These are phyloP conservation scores for Arge pagana DNA, from an alignment of 2,888 invertebrate genomes.

Conservation along the genomic window DNA sequence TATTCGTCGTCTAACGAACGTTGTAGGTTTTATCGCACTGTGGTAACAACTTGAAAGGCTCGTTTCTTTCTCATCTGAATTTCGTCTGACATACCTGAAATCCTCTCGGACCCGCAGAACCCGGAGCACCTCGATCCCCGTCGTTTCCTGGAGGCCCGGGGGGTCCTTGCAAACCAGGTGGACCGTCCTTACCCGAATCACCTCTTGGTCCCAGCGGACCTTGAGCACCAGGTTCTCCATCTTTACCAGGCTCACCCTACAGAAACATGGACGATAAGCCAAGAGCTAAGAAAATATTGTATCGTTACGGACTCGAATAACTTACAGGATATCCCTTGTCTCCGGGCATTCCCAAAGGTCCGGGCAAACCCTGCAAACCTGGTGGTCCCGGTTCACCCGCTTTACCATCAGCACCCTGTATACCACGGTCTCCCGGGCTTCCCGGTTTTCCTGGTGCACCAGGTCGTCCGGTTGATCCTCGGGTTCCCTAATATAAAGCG, in stretches of 20 bases:
- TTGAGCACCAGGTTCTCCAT: conserved; percentile 76
- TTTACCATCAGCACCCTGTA: conserved; percentile 83
- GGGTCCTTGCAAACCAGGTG: conserved; percentile 71
- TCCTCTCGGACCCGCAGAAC: conserved; percentile 77
- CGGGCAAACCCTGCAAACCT: conserved; percentile 80
- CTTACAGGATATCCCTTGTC: conserved; percentile 74
- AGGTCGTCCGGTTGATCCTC: conserved; percentile 70
- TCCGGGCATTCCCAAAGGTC: conserved; percentile 77
- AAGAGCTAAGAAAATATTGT: not conserved
- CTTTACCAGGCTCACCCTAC: conserved; percentile 79
- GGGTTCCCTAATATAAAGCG: conserved; percentile 61
- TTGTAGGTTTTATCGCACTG: too few species aligned
- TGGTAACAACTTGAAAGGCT: not conserved
- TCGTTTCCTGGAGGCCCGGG: conserved; percentile 73
- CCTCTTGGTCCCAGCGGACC: conserved; percentile 63
- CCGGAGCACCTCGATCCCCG: conserved; percentile 78
- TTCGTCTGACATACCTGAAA: conserved; percentile 75
- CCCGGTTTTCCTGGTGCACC: conserved; percentile 75
- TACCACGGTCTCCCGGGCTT: conserved; percentile 72
- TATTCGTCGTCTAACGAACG: too few species aligned
- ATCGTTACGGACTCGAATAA: conserved; percentile 27
- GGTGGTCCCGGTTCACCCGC: conserved; percentile 81
- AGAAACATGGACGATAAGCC: conserved; percentile 18
- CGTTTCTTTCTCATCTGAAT: conserved; percentile 3
- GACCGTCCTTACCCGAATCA: conserved; percentile 60